phyloP scores from a whole-genome alignment of 2,797 vertebrate genomes.

The Morus bassanus region DNA sequence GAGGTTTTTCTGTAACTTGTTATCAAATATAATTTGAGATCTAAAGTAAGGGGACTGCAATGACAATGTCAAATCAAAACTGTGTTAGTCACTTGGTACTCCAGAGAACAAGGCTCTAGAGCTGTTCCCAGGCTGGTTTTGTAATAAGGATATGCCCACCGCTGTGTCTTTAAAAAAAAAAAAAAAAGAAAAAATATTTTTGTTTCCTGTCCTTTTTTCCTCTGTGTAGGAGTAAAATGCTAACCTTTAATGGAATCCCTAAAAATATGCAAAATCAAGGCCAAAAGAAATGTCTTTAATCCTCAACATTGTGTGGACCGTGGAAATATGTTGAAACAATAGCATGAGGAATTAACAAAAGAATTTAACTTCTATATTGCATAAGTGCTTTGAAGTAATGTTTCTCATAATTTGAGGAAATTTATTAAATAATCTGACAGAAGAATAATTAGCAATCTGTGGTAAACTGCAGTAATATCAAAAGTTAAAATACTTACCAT shows the following conservation, averaged over 20 bases:
- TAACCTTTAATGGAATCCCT: neutral
- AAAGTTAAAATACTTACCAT: neutral
- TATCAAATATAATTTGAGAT: neutral
- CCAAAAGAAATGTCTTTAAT: neutral
- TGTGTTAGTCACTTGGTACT: neutral
- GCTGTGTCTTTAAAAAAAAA: neutral
- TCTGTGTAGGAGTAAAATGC: neutral
- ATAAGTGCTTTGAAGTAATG: neutral
- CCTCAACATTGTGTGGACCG: neutral
- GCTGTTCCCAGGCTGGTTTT: neutral
- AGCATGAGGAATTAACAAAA: neutral
- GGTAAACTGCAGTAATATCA: neutral
- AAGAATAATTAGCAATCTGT: neutral
- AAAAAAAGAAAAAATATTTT: neutral
- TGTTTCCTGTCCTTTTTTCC: neutral
- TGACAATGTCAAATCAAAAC: neutral
- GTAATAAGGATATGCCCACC: neutral
- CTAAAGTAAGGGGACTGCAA: neutral
- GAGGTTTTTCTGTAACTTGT: neutral
- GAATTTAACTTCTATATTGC: neutral
- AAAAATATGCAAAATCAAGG: neutral
- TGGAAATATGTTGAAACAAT: neutral
- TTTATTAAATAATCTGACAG: neutral
- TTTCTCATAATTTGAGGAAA: neutral
- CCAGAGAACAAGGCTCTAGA: neutral